Evolutionary conservation across 64 coral and sea anemone genomes (phyloP).

Genomic region (Pocillopora verrucosa): DNA sequence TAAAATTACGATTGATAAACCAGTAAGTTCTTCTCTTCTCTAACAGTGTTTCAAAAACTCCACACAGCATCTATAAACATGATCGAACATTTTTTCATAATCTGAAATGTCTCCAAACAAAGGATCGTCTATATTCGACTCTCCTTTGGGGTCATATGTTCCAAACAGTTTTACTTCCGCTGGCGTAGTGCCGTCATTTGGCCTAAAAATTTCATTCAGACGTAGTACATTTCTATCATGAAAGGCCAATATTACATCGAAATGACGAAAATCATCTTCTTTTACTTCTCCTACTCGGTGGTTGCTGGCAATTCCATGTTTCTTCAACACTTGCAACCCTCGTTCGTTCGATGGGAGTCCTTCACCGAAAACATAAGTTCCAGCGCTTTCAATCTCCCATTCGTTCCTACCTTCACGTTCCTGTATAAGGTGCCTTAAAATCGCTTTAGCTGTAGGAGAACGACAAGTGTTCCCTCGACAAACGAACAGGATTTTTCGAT

Average conservation of each 20-base stretch:
- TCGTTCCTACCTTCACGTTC: slow-evolving; percentile 39
- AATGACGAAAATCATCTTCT: slow-evolving; percentile 75
- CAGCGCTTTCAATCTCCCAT: slow-evolving; percentile 91
- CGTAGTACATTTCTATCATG: slow-evolving; percentile 82
- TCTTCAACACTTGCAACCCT: slow-evolving; percentile 51
- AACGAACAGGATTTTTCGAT: slow-evolving; percentile 74
- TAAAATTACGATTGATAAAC: background rate
- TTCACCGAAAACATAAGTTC: slow-evolving; percentile 48
- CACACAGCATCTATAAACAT: slow-evolving; percentile 75
- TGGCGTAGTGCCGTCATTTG: slow-evolving; percentile 45
- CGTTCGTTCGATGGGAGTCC: slow-evolving; percentile 59
- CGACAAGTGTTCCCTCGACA: slow-evolving; percentile 96
- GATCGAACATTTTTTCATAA: slow-evolving; percentile 71
- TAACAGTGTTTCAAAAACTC: slow-evolving; percentile 51
- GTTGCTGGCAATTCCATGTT: slow-evolving; percentile 61
- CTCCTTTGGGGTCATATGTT: slow-evolving; percentile 75
- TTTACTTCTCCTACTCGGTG: slow-evolving; percentile 69
- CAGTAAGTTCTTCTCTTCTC: background rate
- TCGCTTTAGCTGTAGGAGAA: slow-evolving; percentile 82
- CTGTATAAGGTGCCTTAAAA: slow-evolving; percentile 72
- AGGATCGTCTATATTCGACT: slow-evolving; percentile 51
- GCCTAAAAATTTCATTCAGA: slow-evolving; percentile 63
- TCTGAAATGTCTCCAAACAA: slow-evolving; percentile 70
- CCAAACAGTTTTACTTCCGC: slow-evolving; percentile 79
- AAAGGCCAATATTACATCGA: slow-evolving; percentile 86